These are phyloP conservation scores for Leptodirus hochenwartii DNA, from an alignment of 2,888 invertebrate species.

Conservation along the genomic window DNA sequence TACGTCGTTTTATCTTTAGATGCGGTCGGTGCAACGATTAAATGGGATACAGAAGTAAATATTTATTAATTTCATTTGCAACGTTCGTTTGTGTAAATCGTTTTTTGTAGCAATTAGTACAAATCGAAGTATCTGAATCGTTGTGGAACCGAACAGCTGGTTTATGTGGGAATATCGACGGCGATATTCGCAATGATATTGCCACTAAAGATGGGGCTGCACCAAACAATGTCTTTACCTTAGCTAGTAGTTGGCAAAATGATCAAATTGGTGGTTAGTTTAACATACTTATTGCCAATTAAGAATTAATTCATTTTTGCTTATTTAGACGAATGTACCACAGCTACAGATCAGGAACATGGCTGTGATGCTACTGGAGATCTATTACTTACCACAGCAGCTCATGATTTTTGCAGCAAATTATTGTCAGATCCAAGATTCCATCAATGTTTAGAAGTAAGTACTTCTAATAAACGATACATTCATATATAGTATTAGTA, in stretches of 20 bases:
- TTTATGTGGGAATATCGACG: conserved; percentile 64
- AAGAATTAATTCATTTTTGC: too few relatives aligned
- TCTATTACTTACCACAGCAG: too few relatives aligned
- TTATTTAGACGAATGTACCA: too few relatives aligned
- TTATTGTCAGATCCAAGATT: conserved; percentile 7
- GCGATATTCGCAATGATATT: conserved; percentile 49
- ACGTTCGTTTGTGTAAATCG: too few relatives aligned
- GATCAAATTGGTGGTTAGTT: conserved; percentile 22
- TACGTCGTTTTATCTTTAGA: conserved; percentile 51
- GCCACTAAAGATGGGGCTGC: conserved; percentile 36
- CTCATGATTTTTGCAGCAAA: conserved; percentile 9
- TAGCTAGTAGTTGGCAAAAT: conserved; percentile 41
- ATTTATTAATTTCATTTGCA: too few relatives aligned
- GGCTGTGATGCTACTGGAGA: too few relatives aligned
- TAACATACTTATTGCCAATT: too few relatives aligned
- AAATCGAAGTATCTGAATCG: conserved; percentile 44
- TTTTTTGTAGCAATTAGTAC: conserved; percentile 36
- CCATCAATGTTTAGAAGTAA: conserved; percentile 7
- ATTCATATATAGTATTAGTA: too few relatives aligned
- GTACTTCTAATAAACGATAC: too few relatives aligned
- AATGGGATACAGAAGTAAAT: conserved; percentile 63
- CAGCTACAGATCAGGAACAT: too few relatives aligned
- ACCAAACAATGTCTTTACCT: conserved; percentile 27
- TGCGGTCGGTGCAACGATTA: conserved; percentile 43
- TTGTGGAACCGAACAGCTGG: conserved; percentile 69